These are phyloP conservation scores for Otolemur crassicaudatus DNA, from an alignment of 2,797 vertebrate species.

Conservation along the genomic window DNA sequence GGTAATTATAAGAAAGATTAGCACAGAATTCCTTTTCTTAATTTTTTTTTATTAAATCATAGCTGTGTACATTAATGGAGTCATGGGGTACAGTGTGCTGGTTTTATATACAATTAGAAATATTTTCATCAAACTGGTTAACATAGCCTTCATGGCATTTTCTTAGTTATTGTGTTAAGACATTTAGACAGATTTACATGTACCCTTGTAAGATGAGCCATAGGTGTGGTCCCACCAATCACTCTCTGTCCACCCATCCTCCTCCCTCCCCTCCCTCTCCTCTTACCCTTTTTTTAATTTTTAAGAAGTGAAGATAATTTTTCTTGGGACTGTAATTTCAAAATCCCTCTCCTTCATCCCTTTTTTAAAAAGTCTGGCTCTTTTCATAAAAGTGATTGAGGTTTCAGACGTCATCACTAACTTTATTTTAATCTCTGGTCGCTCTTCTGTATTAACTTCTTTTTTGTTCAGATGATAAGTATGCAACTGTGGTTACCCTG, in stretches of 20 bases:
- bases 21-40: neutral
- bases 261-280: too few relatives aligned
- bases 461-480: constrained; percentile 35
- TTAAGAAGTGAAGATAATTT: neutral
- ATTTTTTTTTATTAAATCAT: neutral
- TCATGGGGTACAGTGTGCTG: too few relatives aligned
- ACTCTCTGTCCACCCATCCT: too few relatives aligned
- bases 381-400: constrained; percentile 48
- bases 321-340: neutral
- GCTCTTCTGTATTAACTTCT: constrained; percentile 44
- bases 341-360: neutral
- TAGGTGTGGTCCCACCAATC: too few relatives aligned
- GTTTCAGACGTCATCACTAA: constrained; percentile 27
- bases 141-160: too few relatives aligned
- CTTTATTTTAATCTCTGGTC: constrained; percentile 71
- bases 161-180: too few relatives aligned
- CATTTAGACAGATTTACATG: too few relatives aligned
- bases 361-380: neutral
- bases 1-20: neutral
- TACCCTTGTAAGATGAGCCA: too few relatives aligned
- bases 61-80: too few relatives aligned
- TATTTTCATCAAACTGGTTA: too few relatives aligned
- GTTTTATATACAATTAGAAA: too few relatives aligned
- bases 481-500: constrained; percentile 29
- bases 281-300: too few relatives aligned